phyloP scores from a whole-genome alignment of 2,888 invertebrate genomes.

The Baccha elongata region DNA sequence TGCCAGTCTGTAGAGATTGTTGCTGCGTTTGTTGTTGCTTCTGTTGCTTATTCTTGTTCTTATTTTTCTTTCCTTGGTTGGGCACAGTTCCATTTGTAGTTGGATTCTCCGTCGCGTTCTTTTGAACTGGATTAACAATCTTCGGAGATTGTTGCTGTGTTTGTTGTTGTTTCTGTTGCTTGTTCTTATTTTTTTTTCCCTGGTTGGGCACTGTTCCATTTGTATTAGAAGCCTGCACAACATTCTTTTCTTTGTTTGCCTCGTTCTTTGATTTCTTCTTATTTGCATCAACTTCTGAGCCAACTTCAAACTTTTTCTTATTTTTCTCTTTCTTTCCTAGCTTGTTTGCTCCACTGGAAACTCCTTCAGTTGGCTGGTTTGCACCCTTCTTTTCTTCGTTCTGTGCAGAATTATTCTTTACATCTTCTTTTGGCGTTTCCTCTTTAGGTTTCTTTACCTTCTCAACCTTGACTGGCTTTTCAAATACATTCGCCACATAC shows the following conservation, averaged over 20 bases:
- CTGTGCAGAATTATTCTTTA: not conserved
- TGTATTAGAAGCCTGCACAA: not conserved
- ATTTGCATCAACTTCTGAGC: not conserved
- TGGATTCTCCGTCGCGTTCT: no score
- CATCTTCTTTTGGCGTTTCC: not conserved
- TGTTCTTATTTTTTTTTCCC: constrained; percentile 12
- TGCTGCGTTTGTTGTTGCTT: constrained; percentile 10
- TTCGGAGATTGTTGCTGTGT: constrained; percentile 30
- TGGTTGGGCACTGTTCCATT: constrained; percentile 27
- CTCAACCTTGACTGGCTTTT: constrained; percentile 78
- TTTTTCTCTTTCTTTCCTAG: constrained; percentile 22
- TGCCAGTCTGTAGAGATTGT: no score
- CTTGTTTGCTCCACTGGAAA: not conserved
- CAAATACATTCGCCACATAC: constrained; percentile 81
- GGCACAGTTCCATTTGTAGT: constrained; percentile 26
- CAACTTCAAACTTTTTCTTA: not conserved
- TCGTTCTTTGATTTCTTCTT: constrained; percentile 22
- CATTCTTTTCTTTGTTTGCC: constrained; percentile 7
- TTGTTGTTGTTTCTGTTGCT: constrained; percentile 11
- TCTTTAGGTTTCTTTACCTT: constrained; percentile 74
- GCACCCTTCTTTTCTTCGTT: not conserved
- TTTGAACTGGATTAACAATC: no score
- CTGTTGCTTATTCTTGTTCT: constrained; percentile 17
- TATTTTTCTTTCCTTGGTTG: constrained; percentile 7
- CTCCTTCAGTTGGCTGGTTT: not conserved